These are phyloP conservation scores for Sphyrna mokarran DNA, from an alignment of 2,113 vertebrate genomes.

Conservation along the genomic window DNA sequence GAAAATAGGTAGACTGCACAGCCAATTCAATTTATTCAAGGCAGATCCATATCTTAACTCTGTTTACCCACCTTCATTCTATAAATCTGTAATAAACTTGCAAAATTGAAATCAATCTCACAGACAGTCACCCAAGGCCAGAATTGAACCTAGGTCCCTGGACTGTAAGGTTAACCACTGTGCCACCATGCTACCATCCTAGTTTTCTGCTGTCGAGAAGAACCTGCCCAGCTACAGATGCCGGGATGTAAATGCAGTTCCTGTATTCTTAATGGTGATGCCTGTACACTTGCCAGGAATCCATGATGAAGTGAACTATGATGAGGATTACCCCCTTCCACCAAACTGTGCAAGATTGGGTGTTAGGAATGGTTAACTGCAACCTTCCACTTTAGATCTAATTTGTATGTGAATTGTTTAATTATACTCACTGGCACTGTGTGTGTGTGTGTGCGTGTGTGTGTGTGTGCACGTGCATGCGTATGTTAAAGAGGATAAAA, in stretches of 20 bases:
- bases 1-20: neutral
- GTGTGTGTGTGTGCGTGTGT: too few species aligned
- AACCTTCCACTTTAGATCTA: too few species aligned
- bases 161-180: too few species aligned
- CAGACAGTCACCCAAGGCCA: too few species aligned
- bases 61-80: neutral
- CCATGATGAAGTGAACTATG: neutral
- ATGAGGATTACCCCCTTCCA: neutral
- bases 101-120: neutral
- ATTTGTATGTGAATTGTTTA: too few species aligned
- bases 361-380: too few species aligned
- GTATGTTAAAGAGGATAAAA: too few species aligned
- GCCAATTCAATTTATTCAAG: neutral
- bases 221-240: neutral
- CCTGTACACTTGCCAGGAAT: neutral
- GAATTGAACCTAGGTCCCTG: too few species aligned
- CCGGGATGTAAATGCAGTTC: neutral
- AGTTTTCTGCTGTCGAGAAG: neutral
- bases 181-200: neutral
- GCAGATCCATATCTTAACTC: neutral
- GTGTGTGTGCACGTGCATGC: too few species aligned
- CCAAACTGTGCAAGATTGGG: neutral
- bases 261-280: neutral
- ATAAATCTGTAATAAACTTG: neutral
- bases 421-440: too few species aligned